Percentiles rank a stretch among this genome's conserved stretches.
Conservation (phyloP, 2,888 invertebrate genomes). For the Cephus rjabovi region DNA sequence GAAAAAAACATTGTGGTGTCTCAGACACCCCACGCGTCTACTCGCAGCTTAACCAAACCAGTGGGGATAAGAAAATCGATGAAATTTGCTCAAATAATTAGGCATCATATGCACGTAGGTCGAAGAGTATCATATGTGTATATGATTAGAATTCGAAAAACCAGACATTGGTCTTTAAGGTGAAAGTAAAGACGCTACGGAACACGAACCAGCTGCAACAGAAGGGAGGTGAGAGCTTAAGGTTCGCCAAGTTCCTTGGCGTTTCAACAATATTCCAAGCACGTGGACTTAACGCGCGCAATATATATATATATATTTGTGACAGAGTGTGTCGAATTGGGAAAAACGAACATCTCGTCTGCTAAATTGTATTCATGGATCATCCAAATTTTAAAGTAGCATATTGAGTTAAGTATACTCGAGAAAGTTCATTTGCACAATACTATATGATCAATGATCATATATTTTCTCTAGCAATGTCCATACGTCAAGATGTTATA, state of each 20-base stretch:
- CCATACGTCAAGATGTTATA: neutral
- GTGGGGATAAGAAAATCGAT: neutral
- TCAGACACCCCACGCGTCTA: too few species aligned
- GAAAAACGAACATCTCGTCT: neutral
- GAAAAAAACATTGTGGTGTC: too few species aligned
- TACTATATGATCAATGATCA: too few species aligned
- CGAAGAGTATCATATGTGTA: neutral
- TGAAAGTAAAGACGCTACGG: neutral
- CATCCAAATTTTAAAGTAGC: neutral
- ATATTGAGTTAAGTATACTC: neutral
- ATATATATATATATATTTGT: neutral
- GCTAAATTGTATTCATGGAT: neutral
- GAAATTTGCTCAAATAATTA: neutral
- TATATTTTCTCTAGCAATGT: neutral
- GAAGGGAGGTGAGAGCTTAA: neutral
- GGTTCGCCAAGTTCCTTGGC: neutral
- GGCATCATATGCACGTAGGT: neutral
- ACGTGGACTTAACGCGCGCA: neutral
- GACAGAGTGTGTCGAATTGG: neutral
- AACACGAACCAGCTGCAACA: neutral
- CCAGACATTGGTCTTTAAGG: neutral
- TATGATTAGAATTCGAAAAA: neutral
- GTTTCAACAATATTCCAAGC: neutral
- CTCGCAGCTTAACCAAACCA: neutral
- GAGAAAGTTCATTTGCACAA: too few species aligned